phyloP scores from a whole-genome alignment of 2,113 vertebrate genomes.

The Theristicus caerulescens region DNA sequence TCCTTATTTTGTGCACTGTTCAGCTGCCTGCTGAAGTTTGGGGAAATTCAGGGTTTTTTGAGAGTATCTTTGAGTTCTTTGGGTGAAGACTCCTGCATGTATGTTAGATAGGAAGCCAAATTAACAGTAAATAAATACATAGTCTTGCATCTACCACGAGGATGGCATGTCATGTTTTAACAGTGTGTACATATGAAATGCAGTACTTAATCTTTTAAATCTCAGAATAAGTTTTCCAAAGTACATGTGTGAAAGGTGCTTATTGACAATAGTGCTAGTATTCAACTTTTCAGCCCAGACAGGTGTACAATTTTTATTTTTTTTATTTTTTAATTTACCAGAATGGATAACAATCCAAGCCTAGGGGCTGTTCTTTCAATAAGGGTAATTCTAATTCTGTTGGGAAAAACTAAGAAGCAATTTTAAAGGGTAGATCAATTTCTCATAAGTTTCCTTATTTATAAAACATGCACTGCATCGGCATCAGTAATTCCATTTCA shows the following conservation, averaged over 20 bases:
- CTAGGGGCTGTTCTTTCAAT: not conserved
- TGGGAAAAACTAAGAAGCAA: not conserved
- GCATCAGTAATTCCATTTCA: not conserved
- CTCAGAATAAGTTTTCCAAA: not conserved
- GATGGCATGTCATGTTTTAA: not conserved
- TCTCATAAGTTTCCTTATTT: not conserved
- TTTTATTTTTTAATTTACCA: not conserved
- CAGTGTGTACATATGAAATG: rapidly evolving
- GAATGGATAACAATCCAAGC: not conserved
- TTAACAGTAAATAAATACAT: not conserved
- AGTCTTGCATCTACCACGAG: rapidly evolving
- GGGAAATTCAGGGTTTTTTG: not conserved
- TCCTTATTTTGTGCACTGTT: not conserved
- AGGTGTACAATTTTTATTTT: not conserved
- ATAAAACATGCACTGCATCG: not conserved
- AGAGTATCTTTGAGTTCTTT: not conserved
- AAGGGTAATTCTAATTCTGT: not conserved
- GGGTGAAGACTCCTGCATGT: not conserved
- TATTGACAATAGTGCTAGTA: not conserved
- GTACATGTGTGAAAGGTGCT: not conserved
- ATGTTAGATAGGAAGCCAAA: not conserved
- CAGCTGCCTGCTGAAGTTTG: not conserved
- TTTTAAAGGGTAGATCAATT: not conserved
- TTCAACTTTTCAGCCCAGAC: not conserved
- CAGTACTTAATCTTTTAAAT: not conserved